Base-by-base conservation (phyloP, 2,113 vertebrate genomes). In the Bambusicola thoracicus region DNA sequence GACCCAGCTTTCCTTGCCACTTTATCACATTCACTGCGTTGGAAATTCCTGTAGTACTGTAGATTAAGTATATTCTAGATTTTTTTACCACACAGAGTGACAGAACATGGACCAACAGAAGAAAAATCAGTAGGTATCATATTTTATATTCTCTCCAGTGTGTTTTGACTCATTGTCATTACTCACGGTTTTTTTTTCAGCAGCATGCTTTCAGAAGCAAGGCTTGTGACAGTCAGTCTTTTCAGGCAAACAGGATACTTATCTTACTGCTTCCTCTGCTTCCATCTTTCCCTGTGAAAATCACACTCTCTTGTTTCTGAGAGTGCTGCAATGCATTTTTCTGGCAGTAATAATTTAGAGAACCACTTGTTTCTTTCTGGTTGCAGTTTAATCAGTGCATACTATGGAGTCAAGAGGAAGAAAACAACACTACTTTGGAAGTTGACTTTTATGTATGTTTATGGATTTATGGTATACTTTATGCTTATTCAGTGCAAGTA, bases 31-130 rank as follows among this genome's bases (percentile, higher is more conserved):
- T 25, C 24, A 5, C 58, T 76, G 29, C 41, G 21, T 69, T 83
- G 46, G 61, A 61, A 29, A 59, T 61, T 80, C 34, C 24, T 73
- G 4, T 34, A 3, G 43, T 88, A 48, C 27, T 58, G 36, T 65
- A 44, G 75, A 18, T 69, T 92, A 82, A 91, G 32, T 63, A 58
- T 29, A 48, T 81, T 48, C 68, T 58, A 81, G 40, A 29, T 65
- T 92, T 84, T 84, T 81, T n/a, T 86, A 38, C 40, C 66, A 48
- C 11, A 34, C 15, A 22, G 17, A 2, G 8, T 6, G 15, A 67
- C 81, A 86, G 15, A 79, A 34, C 67, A 86, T 87, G 69, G 67
- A 53, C n/a, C 66, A 70, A 72, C 12, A 92, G 40, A 43, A 96
- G 75, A 63, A 81, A 77, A 77, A 87, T 53, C n/a, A 49, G 2